phyloP scores from a whole-genome alignment of 1,140 invertebrate genomes.

The Diprion similis region DNA sequence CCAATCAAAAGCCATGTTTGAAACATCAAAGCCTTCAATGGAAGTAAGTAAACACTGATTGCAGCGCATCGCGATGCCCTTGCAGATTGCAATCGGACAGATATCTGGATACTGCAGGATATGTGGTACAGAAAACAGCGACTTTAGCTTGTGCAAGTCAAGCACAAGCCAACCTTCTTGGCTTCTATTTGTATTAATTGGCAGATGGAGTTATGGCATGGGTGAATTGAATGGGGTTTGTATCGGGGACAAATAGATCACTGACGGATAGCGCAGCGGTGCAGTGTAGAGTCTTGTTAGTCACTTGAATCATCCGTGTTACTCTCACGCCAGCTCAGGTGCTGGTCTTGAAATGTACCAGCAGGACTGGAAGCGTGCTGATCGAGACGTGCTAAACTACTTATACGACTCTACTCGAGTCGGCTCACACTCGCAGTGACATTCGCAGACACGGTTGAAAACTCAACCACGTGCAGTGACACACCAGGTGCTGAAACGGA shows the following conservation, averaged over 20 bases:
- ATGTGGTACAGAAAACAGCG: neutral
- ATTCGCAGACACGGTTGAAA: neutral
- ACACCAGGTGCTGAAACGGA: neutral
- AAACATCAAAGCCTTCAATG: too few species aligned
- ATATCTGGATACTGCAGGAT: neutral
- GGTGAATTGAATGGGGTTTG: constrained; percentile 5
- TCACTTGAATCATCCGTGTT: neutral
- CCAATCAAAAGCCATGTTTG: too few species aligned
- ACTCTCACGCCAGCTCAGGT: neutral
- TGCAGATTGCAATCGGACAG: neutral
- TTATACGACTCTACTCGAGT: too few species aligned
- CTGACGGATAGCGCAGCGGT: neutral
- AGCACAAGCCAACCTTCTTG: neutral
- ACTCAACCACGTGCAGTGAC: neutral
- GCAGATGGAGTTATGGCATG: constrained; percentile 13
- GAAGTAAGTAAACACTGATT: neutral
- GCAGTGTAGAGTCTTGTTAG: neutral
- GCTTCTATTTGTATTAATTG: constrained; percentile 14
- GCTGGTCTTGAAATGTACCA: too few species aligned
- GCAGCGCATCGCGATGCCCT: neutral
- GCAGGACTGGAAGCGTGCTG: too few species aligned
- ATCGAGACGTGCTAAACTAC: too few species aligned
- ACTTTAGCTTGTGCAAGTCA: constrained; percentile 6
- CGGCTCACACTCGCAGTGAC: neutral
- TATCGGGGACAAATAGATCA: constrained; percentile 12